phyloP scores from a whole-genome alignment of 2,113 vertebrate genomes.

The Sialia sialis region DNA sequence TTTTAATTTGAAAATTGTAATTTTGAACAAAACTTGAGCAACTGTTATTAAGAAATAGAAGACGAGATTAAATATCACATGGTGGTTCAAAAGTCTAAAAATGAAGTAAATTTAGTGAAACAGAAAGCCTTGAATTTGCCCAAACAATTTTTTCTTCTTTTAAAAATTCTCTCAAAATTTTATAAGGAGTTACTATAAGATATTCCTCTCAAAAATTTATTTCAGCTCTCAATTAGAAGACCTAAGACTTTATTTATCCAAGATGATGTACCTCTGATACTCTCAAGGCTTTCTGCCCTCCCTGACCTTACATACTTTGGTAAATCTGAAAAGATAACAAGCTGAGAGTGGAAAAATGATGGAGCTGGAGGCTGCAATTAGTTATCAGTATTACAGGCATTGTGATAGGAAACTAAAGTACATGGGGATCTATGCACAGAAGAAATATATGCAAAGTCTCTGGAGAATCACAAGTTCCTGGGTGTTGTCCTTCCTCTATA shows the following conservation, averaged over 20 bases:
- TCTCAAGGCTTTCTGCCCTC: background rate
- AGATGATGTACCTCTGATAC: background rate
- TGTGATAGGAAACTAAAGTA: background rate
- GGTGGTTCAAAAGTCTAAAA: background rate
- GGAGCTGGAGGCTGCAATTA: background rate
- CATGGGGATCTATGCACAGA: background rate
- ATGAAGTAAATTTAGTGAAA: background rate
- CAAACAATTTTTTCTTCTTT: background rate
- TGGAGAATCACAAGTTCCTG: background rate
- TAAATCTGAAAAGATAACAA: background rate
- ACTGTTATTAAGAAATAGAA: background rate
- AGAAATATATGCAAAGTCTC: background rate
- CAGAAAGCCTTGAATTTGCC: background rate
- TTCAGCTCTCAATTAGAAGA: background rate
- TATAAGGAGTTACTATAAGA: background rate
- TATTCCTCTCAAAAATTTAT: background rate
- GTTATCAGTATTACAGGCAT: background rate
- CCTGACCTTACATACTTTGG: background rate
- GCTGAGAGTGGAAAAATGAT: background rate
- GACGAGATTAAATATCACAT: background rate
- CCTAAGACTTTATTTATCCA: background rate
- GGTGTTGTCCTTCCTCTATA: background rate
- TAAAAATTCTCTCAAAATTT: background rate
- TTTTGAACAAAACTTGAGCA: background rate
- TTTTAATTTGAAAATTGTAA: background rate